phyloP scores from a whole-genome alignment of 2,113 vertebrate genomes.

The Hucho hucho region DNA sequence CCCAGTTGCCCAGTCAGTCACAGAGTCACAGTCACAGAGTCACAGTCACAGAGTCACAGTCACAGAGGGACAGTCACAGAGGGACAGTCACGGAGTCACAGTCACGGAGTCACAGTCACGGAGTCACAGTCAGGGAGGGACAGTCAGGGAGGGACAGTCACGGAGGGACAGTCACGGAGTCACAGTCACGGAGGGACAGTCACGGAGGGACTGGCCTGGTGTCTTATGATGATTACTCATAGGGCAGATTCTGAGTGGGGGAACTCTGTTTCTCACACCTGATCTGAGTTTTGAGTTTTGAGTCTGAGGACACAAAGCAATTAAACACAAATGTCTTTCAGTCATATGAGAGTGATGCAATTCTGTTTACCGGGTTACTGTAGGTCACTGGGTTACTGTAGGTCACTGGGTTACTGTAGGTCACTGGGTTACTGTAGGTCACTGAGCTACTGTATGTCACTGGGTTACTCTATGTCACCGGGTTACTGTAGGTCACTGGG shows the following conservation, averaged over 20 bases:
- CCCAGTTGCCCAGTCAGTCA: slow-evolving; percentile 10
- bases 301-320: slow-evolving; percentile 61
- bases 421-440: too few species aligned
- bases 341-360: neutral
- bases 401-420: too few species aligned
- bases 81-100: neutral
- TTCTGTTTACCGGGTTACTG: neutral
- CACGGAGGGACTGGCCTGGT: slow-evolving; percentile 23
- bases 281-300: slow-evolving; percentile 59
- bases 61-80: slow-evolving; percentile 6
- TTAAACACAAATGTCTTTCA: neutral
- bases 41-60: slow-evolving; percentile 7
- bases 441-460: neutral
- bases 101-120: too few species aligned
- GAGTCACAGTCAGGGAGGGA: neutral
- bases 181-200: slow-evolving; percentile 13
- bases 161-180: neutral
- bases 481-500: too few species aligned
- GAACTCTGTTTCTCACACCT: slow-evolving; percentile 40
- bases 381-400: neutral
- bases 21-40: slow-evolving; percentile 8
- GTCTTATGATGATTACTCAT: slow-evolving; percentile 72
- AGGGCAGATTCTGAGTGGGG: slow-evolving; percentile 71
- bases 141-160: slow-evolving; percentile 15
- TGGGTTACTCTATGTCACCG: too few species aligned